Evolutionary conservation across 2,888 invertebrate species (phyloP).

Genomic region (Colostygia pectinataria): DNA sequence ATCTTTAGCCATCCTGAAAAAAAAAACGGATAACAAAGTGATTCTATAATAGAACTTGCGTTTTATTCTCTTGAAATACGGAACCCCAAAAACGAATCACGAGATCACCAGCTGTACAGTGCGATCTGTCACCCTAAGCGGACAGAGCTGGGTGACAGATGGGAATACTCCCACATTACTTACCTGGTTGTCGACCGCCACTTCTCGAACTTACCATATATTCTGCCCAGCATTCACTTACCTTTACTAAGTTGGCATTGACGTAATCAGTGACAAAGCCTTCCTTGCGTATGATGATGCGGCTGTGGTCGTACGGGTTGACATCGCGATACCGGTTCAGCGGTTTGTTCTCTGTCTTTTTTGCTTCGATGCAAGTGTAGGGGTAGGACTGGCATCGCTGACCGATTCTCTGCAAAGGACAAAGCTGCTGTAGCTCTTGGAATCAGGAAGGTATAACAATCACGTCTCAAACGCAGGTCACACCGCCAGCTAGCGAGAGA

Average conservation of each 20-base stretch:
- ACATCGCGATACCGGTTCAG: conserved; percentile 97
- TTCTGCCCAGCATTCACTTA: conserved; percentile 55
- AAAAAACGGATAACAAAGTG: too few species aligned
- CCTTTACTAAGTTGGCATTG: conserved; percentile 95
- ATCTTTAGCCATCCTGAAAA: too few species aligned
- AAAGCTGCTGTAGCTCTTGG: background rate
- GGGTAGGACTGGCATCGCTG: conserved; percentile 85
- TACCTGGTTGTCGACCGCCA: background rate
- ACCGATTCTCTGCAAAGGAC: conserved; percentile 86
- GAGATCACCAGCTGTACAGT: too few species aligned
- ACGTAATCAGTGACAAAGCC: conserved; percentile 93
- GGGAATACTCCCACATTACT: background rate
- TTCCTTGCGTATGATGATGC: conserved; percentile 86
- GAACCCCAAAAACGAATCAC: too few species aligned
- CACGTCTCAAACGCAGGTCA: too few species aligned
- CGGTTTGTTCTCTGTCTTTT: conserved; percentile 89
- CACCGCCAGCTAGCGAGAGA: too few species aligned
- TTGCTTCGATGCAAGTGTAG: conserved; percentile 87
- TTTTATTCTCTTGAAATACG: too few species aligned
- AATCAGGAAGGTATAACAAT: too few species aligned
- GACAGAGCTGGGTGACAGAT: too few species aligned
- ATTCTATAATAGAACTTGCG: too few species aligned
- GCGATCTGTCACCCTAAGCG: too few species aligned
- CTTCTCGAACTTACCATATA: background rate
- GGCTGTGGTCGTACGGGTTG: conserved; percentile 96